Percentiles rank a stretch among this genome's conserved stretches.
These are phyloP conservation scores for Scortum barcoo DNA, from an alignment of 2,113 vertebrate species.

Conservation along the genomic window DNA sequence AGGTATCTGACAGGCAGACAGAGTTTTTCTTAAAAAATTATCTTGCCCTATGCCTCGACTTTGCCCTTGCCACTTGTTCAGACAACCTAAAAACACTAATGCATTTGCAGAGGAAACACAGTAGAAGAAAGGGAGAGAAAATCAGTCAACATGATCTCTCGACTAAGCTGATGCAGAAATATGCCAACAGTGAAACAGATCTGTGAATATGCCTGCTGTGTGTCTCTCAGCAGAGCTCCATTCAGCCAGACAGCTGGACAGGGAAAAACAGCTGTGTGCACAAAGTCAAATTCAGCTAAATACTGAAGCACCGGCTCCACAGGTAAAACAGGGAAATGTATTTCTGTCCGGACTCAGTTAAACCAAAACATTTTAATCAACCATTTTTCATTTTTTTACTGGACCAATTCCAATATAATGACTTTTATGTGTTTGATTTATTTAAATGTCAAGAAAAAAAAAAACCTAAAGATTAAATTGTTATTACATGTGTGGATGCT, in stretches of 20 bases:
- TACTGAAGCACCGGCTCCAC: constrained; percentile 5
- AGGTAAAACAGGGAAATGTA: neutral
- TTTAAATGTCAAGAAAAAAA: neutral
- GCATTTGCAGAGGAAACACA: neutral
- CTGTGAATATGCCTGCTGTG: constrained; percentile 30
- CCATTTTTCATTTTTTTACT: neutral
- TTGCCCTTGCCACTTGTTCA: constrained; percentile 30
- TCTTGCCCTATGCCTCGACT: constrained; percentile 7
- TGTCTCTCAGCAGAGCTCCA: constrained; percentile 34
- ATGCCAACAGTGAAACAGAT: constrained; percentile 33
- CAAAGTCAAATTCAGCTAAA: neutral
- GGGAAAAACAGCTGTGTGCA: constrained; percentile 17
- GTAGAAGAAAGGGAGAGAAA: neutral
- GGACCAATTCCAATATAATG: neutral
- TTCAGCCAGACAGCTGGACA: constrained; percentile 30
- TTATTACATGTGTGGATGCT: neutral
- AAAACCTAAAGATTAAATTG: neutral
- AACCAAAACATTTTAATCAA: neutral
- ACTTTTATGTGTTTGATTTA: neutral
- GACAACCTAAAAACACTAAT: constrained; percentile 25
- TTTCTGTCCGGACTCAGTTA: neutral
- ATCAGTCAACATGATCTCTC: constrained; percentile 20
- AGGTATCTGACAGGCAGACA: constrained; percentile 28
- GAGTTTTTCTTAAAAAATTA: neutral
- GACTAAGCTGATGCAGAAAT: constrained; percentile 14